Conservation (phyloP, 2,888 invertebrate genomes). For the Seira sanloemensis region DNA sequence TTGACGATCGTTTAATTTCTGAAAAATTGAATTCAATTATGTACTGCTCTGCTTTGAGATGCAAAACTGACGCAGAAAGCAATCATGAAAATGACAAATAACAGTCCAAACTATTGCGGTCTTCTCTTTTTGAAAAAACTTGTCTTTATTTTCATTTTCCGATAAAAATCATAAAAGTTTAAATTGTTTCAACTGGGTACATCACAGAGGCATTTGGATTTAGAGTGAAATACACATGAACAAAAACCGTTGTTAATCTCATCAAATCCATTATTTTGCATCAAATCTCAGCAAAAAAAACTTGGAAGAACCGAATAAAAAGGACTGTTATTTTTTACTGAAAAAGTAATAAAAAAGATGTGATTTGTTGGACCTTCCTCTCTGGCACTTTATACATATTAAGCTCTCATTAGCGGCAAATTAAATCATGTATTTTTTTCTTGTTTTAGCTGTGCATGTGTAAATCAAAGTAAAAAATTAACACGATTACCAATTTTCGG, state of each 20-base stretch:
- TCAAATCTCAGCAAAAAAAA: slow-evolving; percentile 16
- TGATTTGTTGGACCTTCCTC: neutral
- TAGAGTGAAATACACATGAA: slow-evolving; percentile 40
- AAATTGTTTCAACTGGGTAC: neutral
- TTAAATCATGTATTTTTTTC: neutral
- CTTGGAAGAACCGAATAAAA: slow-evolving; percentile 29
- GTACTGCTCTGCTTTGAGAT: too few species aligned
- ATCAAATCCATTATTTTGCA: neutral
- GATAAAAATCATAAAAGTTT: neutral
- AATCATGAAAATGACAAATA: slow-evolving; percentile 37
- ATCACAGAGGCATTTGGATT: slow-evolving; percentile 42
- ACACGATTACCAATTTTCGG: slow-evolving; percentile 69
- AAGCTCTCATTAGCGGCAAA: slow-evolving; percentile 13
- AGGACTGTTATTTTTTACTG: slow-evolving; percentile 54
- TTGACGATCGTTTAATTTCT: slow-evolving; percentile 62
- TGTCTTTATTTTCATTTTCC: slow-evolving; percentile 15
- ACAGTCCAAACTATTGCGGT: slow-evolving; percentile 37
- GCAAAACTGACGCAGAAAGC: too few species aligned
- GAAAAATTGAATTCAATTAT: neutral
- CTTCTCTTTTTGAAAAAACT: slow-evolving; percentile 9
- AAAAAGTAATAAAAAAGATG: slow-evolving; percentile 6
- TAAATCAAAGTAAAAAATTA: slow-evolving; percentile 58
- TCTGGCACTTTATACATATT: slow-evolving; percentile 11
- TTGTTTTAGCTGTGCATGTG: neutral
- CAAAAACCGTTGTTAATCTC: slow-evolving; percentile 3